Evolutionary conservation across 1,140 invertebrate genomes (phyloP).

Genomic region (Xylocopa sonorina): DNA sequence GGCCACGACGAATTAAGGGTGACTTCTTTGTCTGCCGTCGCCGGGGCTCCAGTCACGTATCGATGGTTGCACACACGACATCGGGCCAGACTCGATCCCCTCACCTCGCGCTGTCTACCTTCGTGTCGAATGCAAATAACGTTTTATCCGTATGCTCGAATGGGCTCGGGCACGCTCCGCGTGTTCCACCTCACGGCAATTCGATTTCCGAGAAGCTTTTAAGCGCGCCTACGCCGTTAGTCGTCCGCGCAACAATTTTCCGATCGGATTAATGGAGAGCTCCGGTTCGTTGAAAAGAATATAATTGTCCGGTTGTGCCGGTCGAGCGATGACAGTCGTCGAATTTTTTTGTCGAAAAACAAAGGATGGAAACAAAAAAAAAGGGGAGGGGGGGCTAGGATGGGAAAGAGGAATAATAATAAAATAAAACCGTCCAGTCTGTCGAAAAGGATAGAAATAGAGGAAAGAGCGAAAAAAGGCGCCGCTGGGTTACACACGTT

Average conservation of each 20-base stretch:
- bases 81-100: not conserved
- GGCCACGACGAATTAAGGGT: conserved; percentile 31
- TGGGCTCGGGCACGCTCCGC: not conserved
- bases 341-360: conserved; percentile 16
- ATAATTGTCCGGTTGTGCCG: conserved; percentile 10
- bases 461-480: not conserved
- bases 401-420: not conserved
- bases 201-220: conserved; percentile 31
- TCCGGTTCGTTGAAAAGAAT: not conserved
- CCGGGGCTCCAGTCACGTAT: conserved; percentile 16
- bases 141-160: conserved; percentile 24
- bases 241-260: conserved; percentile 18
- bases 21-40: conserved; percentile 13
- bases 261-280: conserved; percentile 29
- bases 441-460: not conserved
- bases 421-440: not conserved
- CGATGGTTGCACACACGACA: conserved; percentile 10
- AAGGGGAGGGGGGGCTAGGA: too few species aligned
- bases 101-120: not conserved
- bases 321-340: not conserved
- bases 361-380: not conserved
- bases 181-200: not conserved
- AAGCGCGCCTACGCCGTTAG: conserved; percentile 15
- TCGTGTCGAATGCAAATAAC: conserved; percentile 23
- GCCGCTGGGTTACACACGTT: not conserved